Base-by-base conservation (phyloP, 2,888 invertebrate species). In the Trachelus troglodyta region DNA sequence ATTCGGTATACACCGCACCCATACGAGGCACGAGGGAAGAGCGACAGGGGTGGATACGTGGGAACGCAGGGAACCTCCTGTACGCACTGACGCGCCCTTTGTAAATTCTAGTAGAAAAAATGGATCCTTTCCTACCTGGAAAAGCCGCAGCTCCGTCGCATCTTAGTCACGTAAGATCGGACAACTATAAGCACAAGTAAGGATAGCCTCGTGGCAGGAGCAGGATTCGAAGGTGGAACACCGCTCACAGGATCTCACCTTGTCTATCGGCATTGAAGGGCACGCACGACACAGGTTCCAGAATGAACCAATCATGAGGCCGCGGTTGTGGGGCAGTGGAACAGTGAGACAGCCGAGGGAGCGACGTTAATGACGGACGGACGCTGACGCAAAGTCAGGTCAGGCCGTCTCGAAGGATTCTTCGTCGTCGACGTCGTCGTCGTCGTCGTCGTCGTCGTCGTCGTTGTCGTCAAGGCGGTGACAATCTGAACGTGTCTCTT, bases 201-300 rank as follows among this genome's bases (percentile, higher is more conserved):
- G 56, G 23, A 56, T 9, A 23, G 56, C 56, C 56, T 56, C 23
- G 56, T 2, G 56, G 56, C 23, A 56, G 23, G 56, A 56, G 15
- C 56, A 56, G 56, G 56, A 56, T 56, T 4, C 56, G 56, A 56
- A 56, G 23, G 23, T 23, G 56, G 23, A 56, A 23, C 56, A 56
- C 56, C 1, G 56, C 23, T 56, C 56, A 23, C 56, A 56, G 23
- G 23, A 56, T 78, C 93, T 94, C 93, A 98, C 98, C 97, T 97
- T 97, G 94, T 97, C 98, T 92, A 97, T 96, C 93, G 97, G 97
- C 97, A 97, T 97, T 93, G 97, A 97, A 92, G 97, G 98, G 94
- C 98, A 98, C 94, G 97, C 97, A 93, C 97, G 96, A 94, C 98
- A 98, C 94, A 98, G 94, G 94, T 97, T 98, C 97, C 97, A 97